Base-by-base conservation (phyloP, 2,113 vertebrate species). In the Ciconia maguari region DNA sequence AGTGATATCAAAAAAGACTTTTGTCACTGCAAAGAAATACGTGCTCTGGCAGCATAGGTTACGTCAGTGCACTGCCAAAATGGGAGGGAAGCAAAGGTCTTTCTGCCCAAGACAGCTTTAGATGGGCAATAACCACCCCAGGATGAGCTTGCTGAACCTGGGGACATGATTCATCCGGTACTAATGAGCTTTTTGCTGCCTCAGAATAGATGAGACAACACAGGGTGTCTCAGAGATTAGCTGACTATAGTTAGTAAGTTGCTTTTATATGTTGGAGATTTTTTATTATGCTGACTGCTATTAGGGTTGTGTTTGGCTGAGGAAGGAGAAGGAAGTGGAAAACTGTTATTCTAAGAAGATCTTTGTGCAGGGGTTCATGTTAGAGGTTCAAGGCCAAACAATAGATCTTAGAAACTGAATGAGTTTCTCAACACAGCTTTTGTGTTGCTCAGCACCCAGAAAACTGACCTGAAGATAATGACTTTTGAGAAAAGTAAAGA, bases 181-280 rank as follows among this genome's bases (percentile, higher is more conserved):
- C 49, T 94, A 96, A 96, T 70, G 90, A 96, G 87, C 7, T 88
- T 96, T 83, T 77, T 93, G 21, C 74, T 88, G 87, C 66, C 46
- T 91, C 57, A 27, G 17, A 91, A 76, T 44, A 76, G 52, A 52
- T 72, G 70, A 96, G 75, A 94, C 54, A 64, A 48, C 77, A 79
- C 38, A 61, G 78, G 51, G 32, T 72, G 38, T 87, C 90, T 87
- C 70, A 65, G 36, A 92, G 74, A 65, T 79, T 76, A 82, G 65
- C 70, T 87, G 69, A 60, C 81, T 84, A 6, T 16, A 9, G 52
- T 52, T 55, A 70, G 64, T 16, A 88, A 57, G 13, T 78, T 71
- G 60, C 41, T 92, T 89, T 81, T 49, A 9, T 81, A 29, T 66
- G 16, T 52, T 72, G 62, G 32, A 70, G 49, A 42, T 13, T 62